Conservation (phyloP, 2,113 vertebrate species). For the Ifrita kowaldi region DNA sequence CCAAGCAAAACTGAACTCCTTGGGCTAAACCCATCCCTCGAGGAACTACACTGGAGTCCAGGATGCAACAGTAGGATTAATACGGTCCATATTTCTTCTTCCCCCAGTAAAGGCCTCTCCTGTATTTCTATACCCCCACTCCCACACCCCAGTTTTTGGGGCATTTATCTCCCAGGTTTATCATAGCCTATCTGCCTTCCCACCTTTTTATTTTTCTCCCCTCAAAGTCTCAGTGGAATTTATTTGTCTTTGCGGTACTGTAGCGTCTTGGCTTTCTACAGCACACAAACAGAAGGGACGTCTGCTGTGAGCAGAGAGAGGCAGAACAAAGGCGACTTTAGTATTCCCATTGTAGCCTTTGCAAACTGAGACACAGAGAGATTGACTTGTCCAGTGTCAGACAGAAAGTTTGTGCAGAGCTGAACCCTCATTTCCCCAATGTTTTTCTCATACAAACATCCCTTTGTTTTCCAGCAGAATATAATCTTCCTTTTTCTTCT, state of each 20-base stretch:
- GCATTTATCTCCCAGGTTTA: not conserved
- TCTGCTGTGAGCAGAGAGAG: not conserved
- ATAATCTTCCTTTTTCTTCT: slow-evolving; percentile 32
- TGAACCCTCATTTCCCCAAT: not conserved
- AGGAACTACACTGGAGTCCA: not conserved
- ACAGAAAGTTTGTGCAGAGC: slow-evolving; percentile 21
- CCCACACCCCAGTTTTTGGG: not conserved
- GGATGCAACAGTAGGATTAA: not conserved
- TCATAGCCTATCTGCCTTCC: not conserved
- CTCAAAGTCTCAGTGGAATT: not conserved
- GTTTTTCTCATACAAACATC: slow-evolving; percentile 21
- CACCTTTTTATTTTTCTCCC: not conserved
- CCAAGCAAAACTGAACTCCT: slow-evolving; percentile 40
- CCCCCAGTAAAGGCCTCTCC: not conserved
- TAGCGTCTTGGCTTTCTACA: not conserved
- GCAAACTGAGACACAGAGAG: slow-evolving; percentile 13
- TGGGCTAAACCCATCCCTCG: slow-evolving; percentile 5
- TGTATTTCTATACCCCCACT: not conserved
- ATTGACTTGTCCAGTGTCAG: slow-evolving; percentile 45
- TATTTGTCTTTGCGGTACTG: not conserved
- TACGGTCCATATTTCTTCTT: not conserved
- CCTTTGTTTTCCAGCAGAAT: slow-evolving; percentile 24
- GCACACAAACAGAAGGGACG: not conserved
- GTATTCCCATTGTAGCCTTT: not conserved
- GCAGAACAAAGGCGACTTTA: slow-evolving; percentile 18